A percentile compares a stretch with the other conserved stretches of the same genome.
Conservation (phyloP, 1,140 invertebrate species). For the Scaptomyza pallida region DNA sequence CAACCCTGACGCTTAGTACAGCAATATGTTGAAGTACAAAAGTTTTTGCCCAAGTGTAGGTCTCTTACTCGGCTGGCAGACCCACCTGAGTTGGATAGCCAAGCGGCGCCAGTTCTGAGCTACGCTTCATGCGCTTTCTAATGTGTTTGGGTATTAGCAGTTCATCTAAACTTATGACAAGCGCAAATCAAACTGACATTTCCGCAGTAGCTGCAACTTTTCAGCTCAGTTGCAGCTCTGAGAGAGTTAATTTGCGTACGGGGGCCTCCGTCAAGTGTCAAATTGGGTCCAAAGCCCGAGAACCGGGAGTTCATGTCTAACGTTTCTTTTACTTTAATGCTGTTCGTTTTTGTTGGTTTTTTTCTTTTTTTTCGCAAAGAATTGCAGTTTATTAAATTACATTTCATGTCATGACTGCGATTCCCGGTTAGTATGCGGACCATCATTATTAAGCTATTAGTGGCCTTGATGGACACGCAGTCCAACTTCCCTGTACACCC, state of each 20-base stretch:
- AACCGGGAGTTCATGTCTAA: slow-evolving; percentile 57
- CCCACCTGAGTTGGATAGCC: slow-evolving; percentile 1
- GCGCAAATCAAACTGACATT: slow-evolving; percentile 81
- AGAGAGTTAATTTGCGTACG: slow-evolving; percentile 67
- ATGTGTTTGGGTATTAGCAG: slow-evolving; percentile 81
- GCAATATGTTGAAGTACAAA: neutral
- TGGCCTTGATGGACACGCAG: slow-evolving; percentile 42
- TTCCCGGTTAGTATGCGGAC: slow-evolving; percentile 59
- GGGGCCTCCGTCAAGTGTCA: slow-evolving; percentile 42
- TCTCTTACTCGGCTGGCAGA: neutral
- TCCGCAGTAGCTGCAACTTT: slow-evolving; percentile 60
- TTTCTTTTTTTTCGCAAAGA: slow-evolving; percentile 7
- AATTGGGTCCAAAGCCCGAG: neutral
- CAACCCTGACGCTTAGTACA: no score
- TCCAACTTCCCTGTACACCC: neutral
- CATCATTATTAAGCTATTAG: slow-evolving; percentile 82
- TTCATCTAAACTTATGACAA: slow-evolving; percentile 82
- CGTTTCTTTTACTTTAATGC: slow-evolving; percentile 1
- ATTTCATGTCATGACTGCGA: slow-evolving; percentile 45
- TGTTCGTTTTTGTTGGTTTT: neutral
- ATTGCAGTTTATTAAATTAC: slow-evolving; percentile 77
- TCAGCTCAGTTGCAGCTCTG: slow-evolving; percentile 2
- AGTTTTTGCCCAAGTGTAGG: neutral
- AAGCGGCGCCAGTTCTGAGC: slow-evolving; percentile 16
- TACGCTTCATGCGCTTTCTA: slow-evolving; percentile 65